phyloP scores from a whole-genome alignment of 30 jellyfish, hydroid and myxozoan species.

The Pseudorhiza aurosa region DNA sequence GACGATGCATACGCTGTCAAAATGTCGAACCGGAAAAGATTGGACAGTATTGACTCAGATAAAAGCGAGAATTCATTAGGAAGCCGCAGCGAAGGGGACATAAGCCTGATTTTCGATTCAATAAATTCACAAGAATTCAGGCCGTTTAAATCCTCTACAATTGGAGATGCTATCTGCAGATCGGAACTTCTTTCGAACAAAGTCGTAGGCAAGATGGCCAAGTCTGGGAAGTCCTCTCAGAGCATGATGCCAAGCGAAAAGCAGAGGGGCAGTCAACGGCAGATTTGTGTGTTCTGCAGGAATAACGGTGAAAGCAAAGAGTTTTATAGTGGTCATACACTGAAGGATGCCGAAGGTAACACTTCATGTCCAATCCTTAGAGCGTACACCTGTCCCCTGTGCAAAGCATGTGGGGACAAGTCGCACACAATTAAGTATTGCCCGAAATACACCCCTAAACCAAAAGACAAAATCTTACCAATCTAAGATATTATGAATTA shows the following conservation, averaged over 20 bases:
- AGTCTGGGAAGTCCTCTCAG: slow-evolving; percentile 20
- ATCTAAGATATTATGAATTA: slow-evolving; percentile 13
- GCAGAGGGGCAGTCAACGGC: slow-evolving; percentile 72
- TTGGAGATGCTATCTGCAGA: slow-evolving; percentile 70
- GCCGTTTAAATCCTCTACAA: slow-evolving; percentile 62
- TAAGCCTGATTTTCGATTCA: slow-evolving; percentile 56
- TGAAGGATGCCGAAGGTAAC: slow-evolving; percentile 95
- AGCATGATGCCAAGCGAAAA: slow-evolving; percentile 31
- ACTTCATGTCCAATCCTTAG: slow-evolving; percentile 96
- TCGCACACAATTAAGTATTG: slow-evolving; percentile 96
- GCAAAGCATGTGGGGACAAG: slow-evolving; percentile 97
- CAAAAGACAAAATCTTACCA: slow-evolving; percentile 81
- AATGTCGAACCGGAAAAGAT: slow-evolving; percentile 77
- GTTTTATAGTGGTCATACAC: slow-evolving; percentile 94
- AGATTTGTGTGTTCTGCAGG: slow-evolving; percentile 96
- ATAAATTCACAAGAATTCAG: slow-evolving; percentile 50
- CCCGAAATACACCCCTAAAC: slow-evolving; percentile 98
- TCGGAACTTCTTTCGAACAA: slow-evolving; percentile 38
- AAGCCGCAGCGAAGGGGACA: slow-evolving; percentile 87
- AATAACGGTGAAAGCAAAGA: slow-evolving; percentile 97
- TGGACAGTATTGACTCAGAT: slow-evolving; percentile 96
- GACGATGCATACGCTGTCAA: slow-evolving; percentile 25
- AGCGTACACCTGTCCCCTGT: slow-evolving; percentile 99
- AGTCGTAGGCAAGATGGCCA: slow-evolving; percentile 44
- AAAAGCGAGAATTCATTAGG: slow-evolving; percentile 80